These are phyloP conservation scores for Microchirus variegatus DNA, from an alignment of 2,797 vertebrate genomes.

Conservation along the genomic window DNA sequence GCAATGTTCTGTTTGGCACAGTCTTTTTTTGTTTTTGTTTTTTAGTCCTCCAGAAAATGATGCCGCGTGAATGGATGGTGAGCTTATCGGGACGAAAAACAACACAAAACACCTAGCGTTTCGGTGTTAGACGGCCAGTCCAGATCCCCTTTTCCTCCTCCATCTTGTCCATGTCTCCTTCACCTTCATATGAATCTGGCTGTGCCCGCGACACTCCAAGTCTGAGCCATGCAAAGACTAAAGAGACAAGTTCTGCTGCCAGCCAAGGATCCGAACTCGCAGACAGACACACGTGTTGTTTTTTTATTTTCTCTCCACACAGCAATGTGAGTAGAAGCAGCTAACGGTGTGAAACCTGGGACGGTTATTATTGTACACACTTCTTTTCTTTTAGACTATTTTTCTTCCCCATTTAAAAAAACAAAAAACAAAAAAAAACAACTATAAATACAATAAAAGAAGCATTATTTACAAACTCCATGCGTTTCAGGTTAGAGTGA, in stretches of 20 bases:
- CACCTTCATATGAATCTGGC: constrained; percentile 69
- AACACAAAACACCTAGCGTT: constrained; percentile 78
- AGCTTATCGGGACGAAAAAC: constrained; percentile 76
- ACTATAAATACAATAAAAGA: constrained; percentile 96
- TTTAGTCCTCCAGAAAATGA: constrained; percentile 83
- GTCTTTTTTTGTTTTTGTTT: constrained; percentile 44
- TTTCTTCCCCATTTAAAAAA: constrained; percentile 79
- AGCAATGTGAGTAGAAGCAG: constrained; percentile 89
- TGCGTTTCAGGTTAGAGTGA: constrained; percentile 94
- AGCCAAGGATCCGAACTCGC: constrained; percentile 65
- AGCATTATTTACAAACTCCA: constrained; percentile 98
- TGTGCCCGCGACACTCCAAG: constrained; percentile 81
- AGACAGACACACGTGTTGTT: constrained; percentile 50
- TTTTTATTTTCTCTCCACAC: constrained; percentile 56
- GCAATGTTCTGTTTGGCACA: constrained; percentile 61
- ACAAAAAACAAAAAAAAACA: constrained; percentile 84
- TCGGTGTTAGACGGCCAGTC: constrained; percentile 78
- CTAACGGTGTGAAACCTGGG: constrained; percentile 82
- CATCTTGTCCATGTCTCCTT: constrained; percentile 41
- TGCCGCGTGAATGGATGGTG: constrained; percentile 66
- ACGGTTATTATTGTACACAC: constrained; percentile 68
- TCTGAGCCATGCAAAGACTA: constrained; percentile 86
- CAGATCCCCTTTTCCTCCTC: constrained; percentile 62
- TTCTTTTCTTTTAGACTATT: constrained; percentile 78
- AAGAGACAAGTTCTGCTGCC: constrained; percentile 68